Base-by-base conservation (phyloP, 2,797 vertebrate species). In the Nasua narica region DNA sequence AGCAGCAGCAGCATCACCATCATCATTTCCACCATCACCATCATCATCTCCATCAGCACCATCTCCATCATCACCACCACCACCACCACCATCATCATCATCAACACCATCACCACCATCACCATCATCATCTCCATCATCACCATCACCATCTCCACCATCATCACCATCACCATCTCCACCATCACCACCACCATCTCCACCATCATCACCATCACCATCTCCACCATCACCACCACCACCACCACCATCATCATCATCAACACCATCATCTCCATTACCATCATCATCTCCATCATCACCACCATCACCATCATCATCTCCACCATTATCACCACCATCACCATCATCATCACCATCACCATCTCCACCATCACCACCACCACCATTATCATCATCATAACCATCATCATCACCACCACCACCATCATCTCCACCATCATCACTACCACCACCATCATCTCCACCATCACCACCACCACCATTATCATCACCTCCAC, bases 401-500 rank as follows among this genome's bases (percentile, higher is more conserved):
- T 3, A 15, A 43, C 3, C 5, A 69, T 0, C 35, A 69, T 12
- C 4, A 69, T 12, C 10, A 7, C 1, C 35, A 13, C 1, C 5
- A 27, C 4, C 37, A 27, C 0, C 11, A 40, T 1, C 5, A 12
- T 12, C 69, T 14, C 15, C 29, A 62, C 0, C 37, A 14, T 0
- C 2, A 40, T n/a, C n/a, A n/a, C n/a, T n/a, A n/a, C n/a, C n/a
- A n/a, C 0, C 35, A 40, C 3, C 16, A 65, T 8, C 14, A 65
- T 65, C 25, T 4, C 32, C 15, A 65, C 2, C n/a, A 67, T 19
- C 62, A 65, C 3, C 7, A 35, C 7, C 32, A n/a, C 2, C 62
- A 67, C n/a, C n/a, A n/a, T n/a, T n/a, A n/a, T 15, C 10, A 70
- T 13, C 11, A 70, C 0, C 67, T 12, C 35, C 5, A 37, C 13